These are phyloP conservation scores for Lontra canadensis DNA, from an alignment of 2,113 vertebrate species.

Conservation along the genomic window DNA sequence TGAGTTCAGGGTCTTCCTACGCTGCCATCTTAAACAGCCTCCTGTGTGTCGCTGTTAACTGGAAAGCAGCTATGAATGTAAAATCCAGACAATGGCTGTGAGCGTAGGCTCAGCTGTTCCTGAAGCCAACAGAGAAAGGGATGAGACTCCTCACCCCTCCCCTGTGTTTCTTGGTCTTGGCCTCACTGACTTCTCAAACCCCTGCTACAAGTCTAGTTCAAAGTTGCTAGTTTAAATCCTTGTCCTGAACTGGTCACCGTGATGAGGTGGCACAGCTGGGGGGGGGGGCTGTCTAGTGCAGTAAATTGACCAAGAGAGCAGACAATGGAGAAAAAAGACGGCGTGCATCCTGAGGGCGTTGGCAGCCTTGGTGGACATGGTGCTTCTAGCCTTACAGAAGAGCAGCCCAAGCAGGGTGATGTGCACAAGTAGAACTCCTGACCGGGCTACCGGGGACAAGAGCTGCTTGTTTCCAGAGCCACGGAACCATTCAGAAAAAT, in stretches of 20 bases:
- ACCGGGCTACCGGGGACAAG: not conserved
- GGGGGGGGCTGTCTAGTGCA: not conserved
- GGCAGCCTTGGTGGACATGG: not conserved
- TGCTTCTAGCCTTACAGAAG: not conserved
- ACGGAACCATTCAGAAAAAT: conserved; percentile 12
- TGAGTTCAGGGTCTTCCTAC: not conserved
- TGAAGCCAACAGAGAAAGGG: not conserved
- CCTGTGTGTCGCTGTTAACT: not conserved
- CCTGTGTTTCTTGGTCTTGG: not conserved
- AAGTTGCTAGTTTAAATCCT: not conserved
- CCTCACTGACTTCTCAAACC: not conserved
- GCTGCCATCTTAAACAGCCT: not conserved
- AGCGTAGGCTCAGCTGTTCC: not conserved
- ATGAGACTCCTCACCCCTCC: not conserved
- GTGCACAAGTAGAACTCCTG: not conserved
- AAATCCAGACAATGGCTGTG: not conserved
- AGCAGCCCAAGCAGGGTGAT: not conserved
- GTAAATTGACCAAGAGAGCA: not conserved
- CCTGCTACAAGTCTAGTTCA: not conserved
- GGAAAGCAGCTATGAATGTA: not conserved
- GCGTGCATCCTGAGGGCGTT: not conserved
- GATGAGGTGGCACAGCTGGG: not conserved
- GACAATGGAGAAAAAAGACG: not conserved
- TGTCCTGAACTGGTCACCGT: not conserved
- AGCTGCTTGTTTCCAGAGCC: not conserved